These are phyloP conservation scores for Agonopterix arenella DNA, from an alignment of 2,888 invertebrate genomes.

Conservation along the genomic window DNA sequence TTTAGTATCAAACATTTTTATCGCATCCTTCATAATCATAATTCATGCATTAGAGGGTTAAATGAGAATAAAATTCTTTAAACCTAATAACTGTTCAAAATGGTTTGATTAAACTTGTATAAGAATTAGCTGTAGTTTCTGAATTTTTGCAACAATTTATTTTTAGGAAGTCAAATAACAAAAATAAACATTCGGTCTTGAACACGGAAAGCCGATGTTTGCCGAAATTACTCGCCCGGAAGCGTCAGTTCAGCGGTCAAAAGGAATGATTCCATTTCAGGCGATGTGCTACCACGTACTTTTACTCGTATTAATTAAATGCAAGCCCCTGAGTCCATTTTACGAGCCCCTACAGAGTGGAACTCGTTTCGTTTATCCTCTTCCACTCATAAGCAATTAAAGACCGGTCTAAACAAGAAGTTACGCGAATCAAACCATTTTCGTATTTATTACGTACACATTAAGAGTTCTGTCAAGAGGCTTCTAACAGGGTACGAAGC, in stretches of 20 bases:
- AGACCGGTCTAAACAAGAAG: too few species aligned
- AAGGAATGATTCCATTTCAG: constrained; percentile 59
- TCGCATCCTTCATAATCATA: too few species aligned
- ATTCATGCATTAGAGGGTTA: too few species aligned
- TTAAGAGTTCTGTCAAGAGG: too few species aligned
- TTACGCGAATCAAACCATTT: too few species aligned
- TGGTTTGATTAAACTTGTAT: too few species aligned
- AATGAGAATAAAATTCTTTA: too few species aligned
- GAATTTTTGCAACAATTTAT: background rate
- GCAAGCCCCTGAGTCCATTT: constrained; percentile 71
- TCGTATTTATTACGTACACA: too few species aligned
- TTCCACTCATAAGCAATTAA: constrained; percentile 72
- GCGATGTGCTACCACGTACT: constrained; percentile 61
- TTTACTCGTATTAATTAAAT: constrained; percentile 70
- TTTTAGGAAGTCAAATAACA: too few species aligned
- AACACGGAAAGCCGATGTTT: constrained; percentile 28
- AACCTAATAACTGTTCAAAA: too few species aligned
- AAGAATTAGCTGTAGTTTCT: background rate
- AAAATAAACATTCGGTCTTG: background rate
- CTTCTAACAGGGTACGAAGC: too few species aligned
- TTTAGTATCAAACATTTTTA: too few species aligned
- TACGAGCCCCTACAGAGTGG: constrained; percentile 60
- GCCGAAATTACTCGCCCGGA: constrained; percentile 16
- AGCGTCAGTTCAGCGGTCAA: constrained; percentile 51
- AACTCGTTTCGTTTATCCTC: constrained; percentile 71